Conservation (phyloP, 2,888 invertebrate genomes). For the Phyllotreta striolata region DNA sequence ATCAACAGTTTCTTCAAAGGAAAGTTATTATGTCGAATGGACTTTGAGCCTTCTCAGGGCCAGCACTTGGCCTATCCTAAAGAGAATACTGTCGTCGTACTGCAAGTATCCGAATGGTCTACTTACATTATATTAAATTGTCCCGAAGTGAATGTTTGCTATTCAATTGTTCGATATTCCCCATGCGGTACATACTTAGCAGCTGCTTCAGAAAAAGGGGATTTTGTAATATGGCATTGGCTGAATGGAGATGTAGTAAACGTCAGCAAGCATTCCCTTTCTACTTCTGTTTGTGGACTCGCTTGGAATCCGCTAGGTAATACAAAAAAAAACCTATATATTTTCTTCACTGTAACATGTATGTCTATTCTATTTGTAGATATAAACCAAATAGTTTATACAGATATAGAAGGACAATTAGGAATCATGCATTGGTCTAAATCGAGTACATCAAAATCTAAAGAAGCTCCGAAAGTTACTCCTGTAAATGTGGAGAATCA, state of each 20-base stretch:
- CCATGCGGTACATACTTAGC: conserved; percentile 83
- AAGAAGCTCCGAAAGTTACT: conserved; percentile 35
- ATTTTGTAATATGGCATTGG: conserved; percentile 82
- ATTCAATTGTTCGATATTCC: conserved; percentile 82
- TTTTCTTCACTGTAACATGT: not conserved
- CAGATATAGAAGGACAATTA: conserved; percentile 83
- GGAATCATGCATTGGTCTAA: conserved; percentile 63
- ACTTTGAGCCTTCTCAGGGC: conserved; percentile 77
- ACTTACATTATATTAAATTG: conserved; percentile 72
- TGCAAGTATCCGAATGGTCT: conserved; percentile 77
- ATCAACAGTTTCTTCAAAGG: conserved; percentile 81
- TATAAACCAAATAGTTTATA: conserved; percentile 78
- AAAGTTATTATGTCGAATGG: conserved; percentile 73
- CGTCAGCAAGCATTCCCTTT: conserved; percentile 72
- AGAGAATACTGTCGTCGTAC: conserved; percentile 73
- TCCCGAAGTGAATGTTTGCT: conserved; percentile 66
- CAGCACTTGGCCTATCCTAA: conserved; percentile 81
- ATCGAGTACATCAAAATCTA: conserved; percentile 5
- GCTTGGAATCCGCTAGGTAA: conserved; percentile 79
- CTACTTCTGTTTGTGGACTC: conserved; percentile 74
- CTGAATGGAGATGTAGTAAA: conserved; percentile 67
- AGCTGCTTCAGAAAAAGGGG: conserved; percentile 79
- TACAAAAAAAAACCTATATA: not conserved
- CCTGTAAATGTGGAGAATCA: conserved; percentile 58
- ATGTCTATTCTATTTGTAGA: conserved; percentile 54